Percentiles rank a stretch among this genome's conserved stretches.
These are phyloP conservation scores for Isurus oxyrinchus DNA, from an alignment of 2,113 vertebrate species.

Conservation along the genomic window DNA sequence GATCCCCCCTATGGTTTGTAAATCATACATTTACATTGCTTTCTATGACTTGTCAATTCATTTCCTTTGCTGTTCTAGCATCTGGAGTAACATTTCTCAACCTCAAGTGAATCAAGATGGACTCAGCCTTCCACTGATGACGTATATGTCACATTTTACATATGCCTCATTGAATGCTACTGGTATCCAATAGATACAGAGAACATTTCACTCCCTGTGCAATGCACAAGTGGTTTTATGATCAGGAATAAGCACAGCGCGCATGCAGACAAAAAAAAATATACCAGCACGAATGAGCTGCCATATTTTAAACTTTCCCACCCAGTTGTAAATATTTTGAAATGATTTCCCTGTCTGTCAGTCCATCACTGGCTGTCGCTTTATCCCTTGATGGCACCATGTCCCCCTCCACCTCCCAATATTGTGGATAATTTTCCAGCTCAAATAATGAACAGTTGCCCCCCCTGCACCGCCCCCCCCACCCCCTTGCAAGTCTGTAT, in stretches of 20 bases:
- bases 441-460: neutral
- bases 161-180: neutral
- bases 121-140: neutral
- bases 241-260: neutral
- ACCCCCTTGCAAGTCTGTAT: neutral
- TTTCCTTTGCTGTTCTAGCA: neutral
- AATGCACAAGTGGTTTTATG: neutral
- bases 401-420: neutral
- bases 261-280: neutral
- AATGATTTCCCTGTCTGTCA: neutral
- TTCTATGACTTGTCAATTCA: neutral
- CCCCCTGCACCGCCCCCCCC: neutral
- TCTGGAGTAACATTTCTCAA: neutral
- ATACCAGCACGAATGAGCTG: neutral
- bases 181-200: neutral
- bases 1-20: neutral
- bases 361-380: neutral
- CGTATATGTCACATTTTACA: neutral
- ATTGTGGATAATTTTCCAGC: neutral
- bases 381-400: too few relatives aligned
- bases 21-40: neutral
- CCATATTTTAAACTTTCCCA: neutral
- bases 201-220: neutral
- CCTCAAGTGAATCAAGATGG: neutral
- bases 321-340: neutral